Percentiles rank a stretch among this genome's conserved stretches.
These are phyloP conservation scores for Clarias magur DNA, from an alignment of 2,113 vertebrate genomes.

Conservation along the genomic window DNA sequence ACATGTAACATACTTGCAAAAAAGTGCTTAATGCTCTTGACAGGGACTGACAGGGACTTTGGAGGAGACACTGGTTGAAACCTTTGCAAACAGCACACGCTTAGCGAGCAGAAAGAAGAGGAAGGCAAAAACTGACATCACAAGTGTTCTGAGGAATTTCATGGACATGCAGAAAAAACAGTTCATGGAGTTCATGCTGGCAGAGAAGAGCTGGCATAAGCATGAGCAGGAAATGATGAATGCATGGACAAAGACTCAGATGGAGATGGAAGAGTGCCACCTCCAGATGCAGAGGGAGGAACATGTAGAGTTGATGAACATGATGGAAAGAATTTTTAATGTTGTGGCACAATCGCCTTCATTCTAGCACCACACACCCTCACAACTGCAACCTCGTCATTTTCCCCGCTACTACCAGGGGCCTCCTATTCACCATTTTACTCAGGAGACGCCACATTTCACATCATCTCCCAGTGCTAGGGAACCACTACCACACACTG, in stretches of 20 bases:
- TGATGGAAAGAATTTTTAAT: slow-evolving; percentile 24
- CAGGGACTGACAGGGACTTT: no score
- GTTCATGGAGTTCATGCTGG: slow-evolving; percentile 16
- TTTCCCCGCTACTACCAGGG: no score
- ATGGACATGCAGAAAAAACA: slow-evolving; percentile 9
- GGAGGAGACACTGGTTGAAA: no score
- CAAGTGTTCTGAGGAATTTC: neutral
- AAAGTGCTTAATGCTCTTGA: no score
- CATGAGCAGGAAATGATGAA: slow-evolving; percentile 21
- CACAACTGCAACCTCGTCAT: neutral
- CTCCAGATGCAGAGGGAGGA: slow-evolving; percentile 6
- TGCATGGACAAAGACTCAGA: slow-evolving; percentile 29
- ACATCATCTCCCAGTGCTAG: no score
- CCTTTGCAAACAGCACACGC: no score
- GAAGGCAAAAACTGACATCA: neutral
- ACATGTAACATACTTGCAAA: no score
- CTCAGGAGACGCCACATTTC: no score
- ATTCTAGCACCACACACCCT: slow-evolving; percentile 3
- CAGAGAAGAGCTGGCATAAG: neutral
- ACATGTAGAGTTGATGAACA: neutral
- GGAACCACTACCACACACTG: no score
- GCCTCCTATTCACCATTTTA: no score
- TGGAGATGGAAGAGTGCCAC: no score
- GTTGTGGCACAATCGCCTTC: neutral
- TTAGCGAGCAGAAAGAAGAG: neutral